Conservation (phyloP, 2,113 vertebrate species). For the Trichomycterus rosablanca region DNA sequence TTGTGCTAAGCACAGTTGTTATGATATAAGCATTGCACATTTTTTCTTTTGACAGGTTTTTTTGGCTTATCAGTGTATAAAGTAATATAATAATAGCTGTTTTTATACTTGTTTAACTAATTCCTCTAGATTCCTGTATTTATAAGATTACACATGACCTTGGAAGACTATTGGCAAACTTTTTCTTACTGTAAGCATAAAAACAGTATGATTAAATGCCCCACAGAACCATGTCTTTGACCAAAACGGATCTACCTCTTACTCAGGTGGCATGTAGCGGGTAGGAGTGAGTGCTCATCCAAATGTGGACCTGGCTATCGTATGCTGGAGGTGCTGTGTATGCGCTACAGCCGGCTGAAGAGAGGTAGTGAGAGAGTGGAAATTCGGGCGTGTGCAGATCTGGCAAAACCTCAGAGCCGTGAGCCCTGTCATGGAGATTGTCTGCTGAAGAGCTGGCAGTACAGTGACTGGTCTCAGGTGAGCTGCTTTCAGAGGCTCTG, state of each 20-base stretch:
- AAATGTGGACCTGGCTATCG: slow-evolving; percentile 83
- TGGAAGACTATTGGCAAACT: too few species aligned
- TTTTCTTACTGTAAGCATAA: too few species aligned
- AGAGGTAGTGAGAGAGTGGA: slow-evolving; percentile 72
- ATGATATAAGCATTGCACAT: too few species aligned
- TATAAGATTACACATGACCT: too few species aligned
- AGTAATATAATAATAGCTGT: too few species aligned
- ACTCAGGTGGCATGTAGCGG: slow-evolving; percentile 80
- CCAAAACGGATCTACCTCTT: background rate
- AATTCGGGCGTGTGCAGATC: slow-evolving; percentile 70
- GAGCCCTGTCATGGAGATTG: slow-evolving; percentile 87
- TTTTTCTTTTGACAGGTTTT: too few species aligned
- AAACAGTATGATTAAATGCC: too few species aligned
- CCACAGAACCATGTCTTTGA: background rate
- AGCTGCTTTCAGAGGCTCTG: background rate
- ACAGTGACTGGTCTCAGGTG: slow-evolving; percentile 93
- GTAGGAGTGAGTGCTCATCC: slow-evolving; percentile 87
- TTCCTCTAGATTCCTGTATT: too few species aligned
- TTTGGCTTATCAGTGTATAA: too few species aligned
- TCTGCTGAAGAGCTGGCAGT: slow-evolving; percentile 83
- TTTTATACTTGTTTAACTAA: too few species aligned
- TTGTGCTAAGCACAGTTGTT: too few species aligned
- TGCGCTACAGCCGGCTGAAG: slow-evolving; percentile 78
- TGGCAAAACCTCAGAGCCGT: slow-evolving; percentile 75
- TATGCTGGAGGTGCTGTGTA: slow-evolving; percentile 80